Evolutionary conservation across 1,140 invertebrate species (phyloP).

Genomic region (Euschistus heros): DNA sequence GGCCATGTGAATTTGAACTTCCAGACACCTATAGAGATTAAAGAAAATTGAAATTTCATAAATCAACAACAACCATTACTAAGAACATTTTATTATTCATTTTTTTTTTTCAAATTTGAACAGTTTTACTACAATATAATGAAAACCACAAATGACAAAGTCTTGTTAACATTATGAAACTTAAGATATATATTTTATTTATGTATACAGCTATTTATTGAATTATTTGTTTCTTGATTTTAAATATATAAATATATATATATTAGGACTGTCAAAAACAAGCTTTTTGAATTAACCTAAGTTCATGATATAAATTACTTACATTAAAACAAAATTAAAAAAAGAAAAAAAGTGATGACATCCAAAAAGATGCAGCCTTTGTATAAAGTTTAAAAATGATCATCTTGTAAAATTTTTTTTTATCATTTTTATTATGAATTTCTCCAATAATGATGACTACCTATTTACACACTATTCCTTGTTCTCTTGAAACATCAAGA

Average conservation of each 20-base stretch:
- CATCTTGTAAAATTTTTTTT: neutral
- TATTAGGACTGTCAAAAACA: too few relatives aligned
- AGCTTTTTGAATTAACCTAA: too few relatives aligned
- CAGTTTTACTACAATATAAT: conserved; percentile 6
- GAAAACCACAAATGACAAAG: conserved; percentile 4
- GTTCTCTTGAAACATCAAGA: neutral
- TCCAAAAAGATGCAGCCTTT: too few relatives aligned
- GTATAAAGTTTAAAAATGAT: too few relatives aligned
- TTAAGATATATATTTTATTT: neutral
- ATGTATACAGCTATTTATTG: conserved; percentile 3
- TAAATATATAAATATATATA: too few relatives aligned
- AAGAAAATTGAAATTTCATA: neutral
- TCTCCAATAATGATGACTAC: conserved; percentile 1
- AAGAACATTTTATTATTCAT: conserved; percentile 3
- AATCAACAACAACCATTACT: neutral
- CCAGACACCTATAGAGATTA: too few relatives aligned
- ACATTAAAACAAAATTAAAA: too few relatives aligned
- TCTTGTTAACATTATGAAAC: conserved; percentile 3
- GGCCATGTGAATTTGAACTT: too few relatives aligned
- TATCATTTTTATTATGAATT: neutral
- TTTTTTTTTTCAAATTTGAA: neutral
- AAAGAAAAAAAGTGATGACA: too few relatives aligned
- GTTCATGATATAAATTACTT: too few relatives aligned
- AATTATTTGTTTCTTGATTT: too few relatives aligned
- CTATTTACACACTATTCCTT: conserved; percentile 1